Conservation (phyloP, 2,113 vertebrate genomes). For the Crotalus helleri region DNA sequence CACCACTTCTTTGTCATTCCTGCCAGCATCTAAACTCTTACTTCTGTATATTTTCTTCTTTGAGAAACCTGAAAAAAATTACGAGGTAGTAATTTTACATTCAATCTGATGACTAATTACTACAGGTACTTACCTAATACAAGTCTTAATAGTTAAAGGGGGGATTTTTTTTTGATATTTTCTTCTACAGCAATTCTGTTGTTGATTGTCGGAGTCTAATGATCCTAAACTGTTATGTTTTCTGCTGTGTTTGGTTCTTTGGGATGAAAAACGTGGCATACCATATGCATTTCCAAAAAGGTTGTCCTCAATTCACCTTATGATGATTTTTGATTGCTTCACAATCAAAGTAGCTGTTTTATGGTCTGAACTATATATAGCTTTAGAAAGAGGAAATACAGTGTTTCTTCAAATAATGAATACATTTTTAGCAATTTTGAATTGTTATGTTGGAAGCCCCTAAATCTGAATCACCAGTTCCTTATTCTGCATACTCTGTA, state of each 20-base stretch:
- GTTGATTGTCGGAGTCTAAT: neutral
- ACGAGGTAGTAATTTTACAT: conserved; percentile 32
- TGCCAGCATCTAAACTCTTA: conserved; percentile 46
- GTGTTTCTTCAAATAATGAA: conserved; percentile 2
- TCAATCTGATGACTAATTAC: conserved; percentile 38
- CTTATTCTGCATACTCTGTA: neutral
- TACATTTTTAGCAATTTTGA: neutral
- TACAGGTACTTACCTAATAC: conserved; percentile 20
- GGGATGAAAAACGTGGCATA: conserved; percentile 26
- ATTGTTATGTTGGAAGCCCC: neutral
- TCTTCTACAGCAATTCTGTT: neutral
- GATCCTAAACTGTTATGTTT: neutral
- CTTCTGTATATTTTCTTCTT: conserved; percentile 55
- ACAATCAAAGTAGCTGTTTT: neutral
- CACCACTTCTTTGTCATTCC: conserved; percentile 18
- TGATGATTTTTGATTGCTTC: neutral
- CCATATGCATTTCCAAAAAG: neutral
- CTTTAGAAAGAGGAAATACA: conserved; percentile 2
- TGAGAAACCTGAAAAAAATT: conserved; percentile 48
- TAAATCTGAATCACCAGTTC: neutral
- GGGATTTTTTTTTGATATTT: neutral
- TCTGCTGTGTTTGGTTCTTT: conserved; percentile 17
- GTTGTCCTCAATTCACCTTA: neutral
- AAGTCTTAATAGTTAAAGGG: neutral
- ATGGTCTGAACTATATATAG: neutral